Base-by-base conservation (phyloP, 2,113 vertebrate species). In the Plestiodon gilberti region DNA sequence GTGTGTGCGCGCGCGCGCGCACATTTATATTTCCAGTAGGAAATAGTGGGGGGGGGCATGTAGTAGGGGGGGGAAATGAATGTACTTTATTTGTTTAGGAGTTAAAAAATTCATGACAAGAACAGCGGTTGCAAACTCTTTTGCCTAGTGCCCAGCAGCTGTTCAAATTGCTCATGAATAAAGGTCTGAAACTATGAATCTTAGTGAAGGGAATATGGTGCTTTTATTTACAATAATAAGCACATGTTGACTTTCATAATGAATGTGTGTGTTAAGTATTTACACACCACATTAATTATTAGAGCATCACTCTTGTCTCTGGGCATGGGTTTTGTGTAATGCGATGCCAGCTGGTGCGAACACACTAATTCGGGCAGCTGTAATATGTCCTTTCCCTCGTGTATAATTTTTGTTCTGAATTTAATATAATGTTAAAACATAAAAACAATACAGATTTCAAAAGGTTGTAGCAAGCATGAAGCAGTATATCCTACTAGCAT, bases 221-320 rank as follows among this genome's bases (percentile, higher is more conserved):
- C 59, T 84, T 84, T 57, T 84, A 57, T 88, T 75, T 80, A 38
- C 76, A 74, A 84, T 61, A 73, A 57, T 78, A 84, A 71, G 23
- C 61, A 76, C 79, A 59, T 74, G 67, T 80, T 76, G 40, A 25
- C 59, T 84, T 0, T 93, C 92, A 79, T 88, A 78, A 83, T 90
- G 90, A 87, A 90, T 81, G 78, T 73, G 38, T 52, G 78, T 81
- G 67, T 62, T 62, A 81, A 86, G 69, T 81, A 91, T 93, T 90
- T 93, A 85, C 79, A 81, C 83, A 69, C 89, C 85, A 79, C 78
- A 33, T 88, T 93, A 92, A 87, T 90, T 92, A 91, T 48, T 71
- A 78, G 55, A 83, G 78, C 57, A 35, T 85, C 62, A 81, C 20
- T 61, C 85, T 88, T 33, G 38, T 78, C 65, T 33, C 71, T 82